Base-by-base conservation (phyloP, 64 coral and sea anemone species). In the Porites lutea region DNA sequence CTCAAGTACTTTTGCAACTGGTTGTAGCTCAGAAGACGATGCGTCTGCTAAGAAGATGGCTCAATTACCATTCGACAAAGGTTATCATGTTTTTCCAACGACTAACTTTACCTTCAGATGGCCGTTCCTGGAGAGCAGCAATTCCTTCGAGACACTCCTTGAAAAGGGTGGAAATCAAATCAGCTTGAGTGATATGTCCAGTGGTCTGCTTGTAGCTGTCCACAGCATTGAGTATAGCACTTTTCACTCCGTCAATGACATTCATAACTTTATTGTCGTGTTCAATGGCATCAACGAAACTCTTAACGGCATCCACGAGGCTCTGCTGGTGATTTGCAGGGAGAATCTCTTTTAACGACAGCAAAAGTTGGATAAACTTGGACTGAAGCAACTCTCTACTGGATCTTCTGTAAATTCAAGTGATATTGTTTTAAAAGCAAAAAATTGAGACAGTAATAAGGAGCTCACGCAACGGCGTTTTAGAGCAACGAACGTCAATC, bases 301-400 rank as follows among this genome's bases (percentile, higher is more conserved):
- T 84, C 45, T 52, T 49, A 13, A 84, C 18, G 16, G 52, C 44
- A 84, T 43, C 22, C 8, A n/a, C 13, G 2, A 84, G 19, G 16
- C 21, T n/a, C 37, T 51, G 9, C 48, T 84, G 16, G 8, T 49
- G 43, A 8, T 19, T 84, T 84, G 61, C 18, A 48, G 16, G 7
- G 4, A 84, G 62, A 44, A 52, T 21, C 48, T 84, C 81, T 84
- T 84, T 84, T 9, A 92, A 23, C 58, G 91, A 86, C 27, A 79
- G 52, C 7, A 93, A 0, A 46, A 87, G 48, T 66, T 93, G 91
- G 46, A 63, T 64, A 16, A 78, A 71, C 61, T 68, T 93, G 72
- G 82, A 65, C 22, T 71, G 55, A 19, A 76, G 78, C 55, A 92
- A 79, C 10, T 63, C 60, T 18, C n/a, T n/a, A 48, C 62, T 52